Evolutionary conservation across 2,797 vertebrate species (phyloP), one percentile per base, ranked within the genome.

Genomic region (Coregonus sp.): DNA sequence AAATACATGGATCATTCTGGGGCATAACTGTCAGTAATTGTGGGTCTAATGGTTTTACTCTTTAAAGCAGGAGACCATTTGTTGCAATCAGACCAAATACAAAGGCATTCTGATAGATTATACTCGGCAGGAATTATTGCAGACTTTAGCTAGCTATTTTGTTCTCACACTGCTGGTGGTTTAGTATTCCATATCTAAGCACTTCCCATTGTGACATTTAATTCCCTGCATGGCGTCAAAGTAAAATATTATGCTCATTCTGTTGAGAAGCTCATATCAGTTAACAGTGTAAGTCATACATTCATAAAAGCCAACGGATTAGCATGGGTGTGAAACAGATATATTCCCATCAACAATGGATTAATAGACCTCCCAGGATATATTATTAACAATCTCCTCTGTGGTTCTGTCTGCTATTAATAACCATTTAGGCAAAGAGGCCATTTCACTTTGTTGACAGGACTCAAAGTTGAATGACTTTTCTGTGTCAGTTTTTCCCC

Each of bases 121-220:
- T 78, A 78, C 74, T 79, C 66, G 69, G 84, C 81, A 85, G 82
- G 12, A 76, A 87, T 91, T 77, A 92, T 88, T 84, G 81, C 67
- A 88, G 79, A 93, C 85, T 86, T 85, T 61, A 66, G 75, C 20
- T 31, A 81, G 73, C 83, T 85, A 86, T 81, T 90, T 82, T 81
- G 85, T 80, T 81, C 81, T 87, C 85, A 82, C 77, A 65, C 75
- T 72, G 80, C 71, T 71, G 75, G 82, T 59, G 81, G 80, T 85
- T 88, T 83, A 80, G 85, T 75, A 81, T 79, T 80, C 88, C 85
- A 86, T 87, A 88, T 91, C 88, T 81, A 86, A 90, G 80, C 78
- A 71, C 88, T 88, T 85, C 88, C 82, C 89, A 47, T 83, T 87
- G 86, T 91, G 83, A 89, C 87, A 89, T 91, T 89, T 90, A 86